Evolutionary conservation across 2,888 invertebrate genomes (phyloP).

Genomic region (Caradrina clavipalpis): DNA sequence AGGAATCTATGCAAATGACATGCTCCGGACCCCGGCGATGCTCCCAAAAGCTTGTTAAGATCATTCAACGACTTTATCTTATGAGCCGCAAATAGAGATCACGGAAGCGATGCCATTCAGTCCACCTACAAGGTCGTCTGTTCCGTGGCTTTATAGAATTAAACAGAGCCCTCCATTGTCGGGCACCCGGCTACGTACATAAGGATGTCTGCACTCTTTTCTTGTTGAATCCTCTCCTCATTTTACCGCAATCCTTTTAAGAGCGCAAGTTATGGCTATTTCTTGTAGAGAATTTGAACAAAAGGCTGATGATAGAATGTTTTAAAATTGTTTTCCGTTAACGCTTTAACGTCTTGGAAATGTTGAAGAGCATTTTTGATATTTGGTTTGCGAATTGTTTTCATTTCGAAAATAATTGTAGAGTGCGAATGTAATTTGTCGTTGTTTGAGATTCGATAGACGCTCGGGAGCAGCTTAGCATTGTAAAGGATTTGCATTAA

Average conservation of each 20-base stretch:
- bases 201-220: conserved; percentile 70
- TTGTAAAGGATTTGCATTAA: conserved; percentile 46
- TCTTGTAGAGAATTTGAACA: conserved; percentile 76
- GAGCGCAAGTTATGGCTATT: conserved; percentile 79
- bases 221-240: conserved; percentile 75
- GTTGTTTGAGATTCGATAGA: conserved; percentile 14
- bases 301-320: conserved; percentile 79
- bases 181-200: conserved; percentile 41
- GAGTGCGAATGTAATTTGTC: conserved; percentile 15
- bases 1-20: conserved; percentile 85
- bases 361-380: conserved; percentile 59
- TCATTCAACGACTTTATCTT: conserved; percentile 72
- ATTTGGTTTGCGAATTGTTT: conserved; percentile 56
- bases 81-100: conserved; percentile 71
- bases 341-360: conserved; percentile 60
- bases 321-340: conserved; percentile 76
- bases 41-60: conserved; percentile 79
- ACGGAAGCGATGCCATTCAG: conserved; percentile 80
- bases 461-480: neutral
- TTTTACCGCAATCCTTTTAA: conserved; percentile 83
- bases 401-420: conserved; percentile 36
- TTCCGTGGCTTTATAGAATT: conserved; percentile 70
- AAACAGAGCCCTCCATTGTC: conserved; percentile 61
- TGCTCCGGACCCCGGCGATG: conserved; percentile 65
- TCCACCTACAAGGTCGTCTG: conserved; percentile 77